phyloP scores from a whole-genome alignment of 2,113 vertebrate species.

The Bettongia penicillata region DNA sequence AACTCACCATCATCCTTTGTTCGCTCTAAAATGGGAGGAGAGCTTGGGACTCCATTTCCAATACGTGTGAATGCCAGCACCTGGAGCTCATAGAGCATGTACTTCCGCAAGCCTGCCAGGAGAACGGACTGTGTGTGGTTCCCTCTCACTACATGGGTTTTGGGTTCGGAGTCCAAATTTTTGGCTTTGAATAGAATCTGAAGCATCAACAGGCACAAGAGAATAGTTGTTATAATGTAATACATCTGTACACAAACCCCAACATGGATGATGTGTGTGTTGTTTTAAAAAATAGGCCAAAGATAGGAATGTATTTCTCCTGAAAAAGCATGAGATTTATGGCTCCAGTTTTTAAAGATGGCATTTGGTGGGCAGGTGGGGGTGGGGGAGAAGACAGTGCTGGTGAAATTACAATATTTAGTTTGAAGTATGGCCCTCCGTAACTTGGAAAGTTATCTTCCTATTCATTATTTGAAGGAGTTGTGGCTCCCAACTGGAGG shows the following conservation, averaged over 20 bases:
- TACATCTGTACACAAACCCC: accelerated
- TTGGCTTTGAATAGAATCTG: conserved; percentile 90
- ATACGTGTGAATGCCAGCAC: conserved; percentile 92
- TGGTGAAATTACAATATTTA: background rate
- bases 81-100: conserved; percentile 90
- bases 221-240: accelerated
- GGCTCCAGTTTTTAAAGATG: background rate
- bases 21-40: conserved; percentile 84
- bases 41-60: conserved; percentile 91
- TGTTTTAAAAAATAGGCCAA: accelerated
- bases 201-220: background rate
- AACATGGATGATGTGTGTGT: background rate
- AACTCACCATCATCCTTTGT: conserved; percentile 94
- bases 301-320: background rate
- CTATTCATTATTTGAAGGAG: background rate
- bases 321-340: background rate
- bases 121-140: conserved; percentile 88
- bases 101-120: conserved; percentile 88
- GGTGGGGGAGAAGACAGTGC: background rate
- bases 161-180: conserved; percentile 84
- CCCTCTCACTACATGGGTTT: conserved; percentile 86
- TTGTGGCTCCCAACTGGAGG: accelerated
- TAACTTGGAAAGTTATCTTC: background rate
- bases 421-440: background rate
- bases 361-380: background rate